Base-by-base conservation (phyloP, 2,113 vertebrate species). In the Macaca nemestrina region DNA sequence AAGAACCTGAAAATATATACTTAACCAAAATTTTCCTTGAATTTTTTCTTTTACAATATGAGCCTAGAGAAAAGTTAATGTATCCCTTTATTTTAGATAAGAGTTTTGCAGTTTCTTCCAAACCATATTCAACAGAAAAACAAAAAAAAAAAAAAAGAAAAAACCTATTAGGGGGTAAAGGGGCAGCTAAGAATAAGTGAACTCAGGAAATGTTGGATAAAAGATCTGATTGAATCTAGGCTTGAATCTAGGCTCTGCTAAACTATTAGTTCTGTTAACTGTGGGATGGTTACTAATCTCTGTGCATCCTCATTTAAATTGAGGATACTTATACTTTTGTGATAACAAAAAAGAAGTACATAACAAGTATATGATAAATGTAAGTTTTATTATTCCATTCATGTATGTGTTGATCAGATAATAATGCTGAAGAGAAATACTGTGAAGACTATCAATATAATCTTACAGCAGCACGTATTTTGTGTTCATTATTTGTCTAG, bases 381-480 rank as follows among this genome's bases (percentile, higher is more conserved):
- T 80, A 94, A 88, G 10, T 6, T 27, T 52, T 85, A 57, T 67
- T 90, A 94, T 45, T 94, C 50, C 50, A 90, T 8, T 97, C 55
- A 68, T 55, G 2, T 2, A 79, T n/a, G 61, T 75, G 23, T 16
- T 94, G 20, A 79, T 64, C 94, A 94, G 57, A 22, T 95, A 57
- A 73, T 17, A 93, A 35, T 90, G 23, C 10, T 83, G 6, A 40
- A 88, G 3, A 94, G 64, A 93, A 88, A 61, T 43, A 84, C 6
- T 52, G 8, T 45, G 9, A 96, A 93, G 50, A 86, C 40, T 72
- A 92, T 43, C 35, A 87, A 67, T 50, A 93, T 22, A 79, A 90
- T 85, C 43, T 78, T 93, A 88, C 95, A 67, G 64, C 57, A 95
- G 50, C 18, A 61, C 48, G 17, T 61, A 96, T 52, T 75, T 32